Percentiles rank a stretch among this genome's conserved stretches.
Evolutionary conservation across 2,888 invertebrate genomes (phyloP).

Genomic region (Lithodes maja): DNA sequence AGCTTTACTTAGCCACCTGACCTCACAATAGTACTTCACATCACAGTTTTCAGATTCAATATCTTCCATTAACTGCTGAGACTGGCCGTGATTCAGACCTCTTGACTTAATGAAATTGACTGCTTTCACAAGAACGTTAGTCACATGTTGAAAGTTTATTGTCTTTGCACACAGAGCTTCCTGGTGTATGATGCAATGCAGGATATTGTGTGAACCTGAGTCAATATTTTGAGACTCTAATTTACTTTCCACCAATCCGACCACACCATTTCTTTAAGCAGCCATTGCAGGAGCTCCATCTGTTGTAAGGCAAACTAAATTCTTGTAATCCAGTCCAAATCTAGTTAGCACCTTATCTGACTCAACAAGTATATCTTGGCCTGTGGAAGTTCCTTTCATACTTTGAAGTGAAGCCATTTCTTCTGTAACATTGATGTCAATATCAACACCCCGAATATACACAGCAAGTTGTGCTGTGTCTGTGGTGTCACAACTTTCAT

Average conservation of each 20-base stretch:
- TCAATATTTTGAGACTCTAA: slow-evolving; percentile 8
- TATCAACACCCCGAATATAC: slow-evolving; percentile 29
- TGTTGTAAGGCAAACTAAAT: slow-evolving; percentile 42
- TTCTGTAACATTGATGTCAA: slow-evolving; percentile 20
- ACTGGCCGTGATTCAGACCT: not conserved
- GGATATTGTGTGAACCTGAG: not conserved
- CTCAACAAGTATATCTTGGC: slow-evolving; percentile 24
- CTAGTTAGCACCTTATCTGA: slow-evolving; percentile 8
- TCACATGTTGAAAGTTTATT: slow-evolving; percentile 32
- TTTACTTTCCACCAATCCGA: slow-evolving; percentile 18
- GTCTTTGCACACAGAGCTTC: slow-evolving; percentile 40
- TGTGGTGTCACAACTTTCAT: slow-evolving; percentile 29
- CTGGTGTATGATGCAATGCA: slow-evolving; percentile 18
- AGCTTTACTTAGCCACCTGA: slow-evolving; percentile 43
- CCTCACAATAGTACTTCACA: slow-evolving; percentile 48
- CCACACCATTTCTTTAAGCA: slow-evolving; percentile 27
- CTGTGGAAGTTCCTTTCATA: slow-evolving; percentile 42
- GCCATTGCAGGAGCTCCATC: slow-evolving; percentile 50
- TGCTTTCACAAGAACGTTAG: slow-evolving; percentile 23
- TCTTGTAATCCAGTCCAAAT: slow-evolving; percentile 22
- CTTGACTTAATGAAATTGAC: slow-evolving; percentile 29
- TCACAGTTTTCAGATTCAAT: slow-evolving; percentile 41
- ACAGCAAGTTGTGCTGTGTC: slow-evolving; percentile 36
- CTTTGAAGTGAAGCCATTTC: slow-evolving; percentile 34
- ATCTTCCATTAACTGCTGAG: slow-evolving; percentile 30